Evolutionary conservation across 2,888 invertebrate genomes (phyloP), one percentile per base, ranked within the genome.

Genomic region (Drosophila pegasa): DNA sequence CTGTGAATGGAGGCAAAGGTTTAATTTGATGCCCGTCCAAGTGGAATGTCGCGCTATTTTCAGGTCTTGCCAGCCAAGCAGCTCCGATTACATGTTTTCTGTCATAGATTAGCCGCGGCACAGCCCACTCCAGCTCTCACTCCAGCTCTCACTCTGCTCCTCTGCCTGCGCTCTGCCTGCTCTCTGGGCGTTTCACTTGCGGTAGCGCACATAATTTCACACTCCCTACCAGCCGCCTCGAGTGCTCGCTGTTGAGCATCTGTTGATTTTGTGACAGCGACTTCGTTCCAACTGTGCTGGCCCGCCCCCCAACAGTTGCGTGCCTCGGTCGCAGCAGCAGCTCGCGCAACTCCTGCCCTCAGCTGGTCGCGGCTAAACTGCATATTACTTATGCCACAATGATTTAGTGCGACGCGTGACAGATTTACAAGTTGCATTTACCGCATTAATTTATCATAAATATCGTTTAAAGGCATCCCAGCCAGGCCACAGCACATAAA

Each of bases 341-440:
- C 48, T 25, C 31, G 29, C 25, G 64, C 40, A 47, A 59, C 52
- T 33, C 47, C 35, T 48, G 58, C 37, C 48, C 64, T 57, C 65
- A 54, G 64, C 64, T 45, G 65, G 54, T n/a, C 65, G 59, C 48
- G 48, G 56, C 76, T 78, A 81, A 84, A 84, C 83, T 85, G 77
- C 82, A 85, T 79, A 79, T 84, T 85, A 85, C 78, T 87, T 86
- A 75, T 84, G 81, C 79, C 77, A 55, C 62, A 74, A 90, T 91
- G 90, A 90, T 90, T 90, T 90, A 91, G 81, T 87, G 87, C 57
- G 83, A 84, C 89, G 89, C 90, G 88, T 90, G 90, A 90, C 90
- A 90, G 88, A 90, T 91, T 91, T 91, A 90, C 90, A 89, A 89
- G 90, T 88, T 78, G 89, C 76, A 82, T 78, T 87, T 82, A 83